Percentiles rank a stretch among this genome's conserved stretches.
Evolutionary conservation across 2,888 invertebrate genomes (phyloP).

Genomic region (Drosophila cognata): DNA sequence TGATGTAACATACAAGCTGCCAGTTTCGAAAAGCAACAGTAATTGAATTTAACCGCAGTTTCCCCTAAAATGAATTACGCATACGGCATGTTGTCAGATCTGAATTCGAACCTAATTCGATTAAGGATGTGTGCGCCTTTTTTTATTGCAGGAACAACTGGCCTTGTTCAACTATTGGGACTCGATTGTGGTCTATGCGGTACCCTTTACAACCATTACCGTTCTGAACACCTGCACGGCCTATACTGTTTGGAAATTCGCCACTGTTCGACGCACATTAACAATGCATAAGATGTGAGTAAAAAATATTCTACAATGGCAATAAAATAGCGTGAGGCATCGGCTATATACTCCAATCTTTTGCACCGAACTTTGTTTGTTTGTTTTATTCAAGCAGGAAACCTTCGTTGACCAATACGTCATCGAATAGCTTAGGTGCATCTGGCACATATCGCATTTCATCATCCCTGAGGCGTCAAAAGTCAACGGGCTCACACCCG

Average conservation of each 20-base stretch:
- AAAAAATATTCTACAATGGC: background rate
- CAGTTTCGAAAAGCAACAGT: background rate
- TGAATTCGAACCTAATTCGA: constrained; percentile 19
- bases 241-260: constrained; percentile 88
- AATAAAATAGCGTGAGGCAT: constrained; percentile 1
- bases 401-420: constrained; percentile 57
- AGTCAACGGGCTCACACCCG: constrained; percentile 78
- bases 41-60: constrained; percentile 17
- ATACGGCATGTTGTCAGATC: constrained; percentile 32
- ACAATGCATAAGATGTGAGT: constrained; percentile 83
- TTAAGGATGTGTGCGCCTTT: background rate
- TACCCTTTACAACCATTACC: constrained; percentile 90
- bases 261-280: constrained; percentile 85
- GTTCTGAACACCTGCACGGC: constrained; percentile 90
- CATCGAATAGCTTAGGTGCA: constrained; percentile 32
- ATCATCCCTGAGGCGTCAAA: constrained; percentile 78
- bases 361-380: background rate
- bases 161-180: constrained; percentile 89
- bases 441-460: constrained; percentile 69
- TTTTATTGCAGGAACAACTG: constrained; percentile 86
- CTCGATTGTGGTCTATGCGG: constrained; percentile 89
- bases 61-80: constrained; percentile 25
- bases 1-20: too few relatives aligned
- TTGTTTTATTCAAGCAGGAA: constrained; percentile 48
- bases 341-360: background rate